A percentile compares a stretch with the other conserved stretches of the same genome.
Conservation (phyloP, 2,797 vertebrate genomes). For the Cynopterus sphinx region DNA sequence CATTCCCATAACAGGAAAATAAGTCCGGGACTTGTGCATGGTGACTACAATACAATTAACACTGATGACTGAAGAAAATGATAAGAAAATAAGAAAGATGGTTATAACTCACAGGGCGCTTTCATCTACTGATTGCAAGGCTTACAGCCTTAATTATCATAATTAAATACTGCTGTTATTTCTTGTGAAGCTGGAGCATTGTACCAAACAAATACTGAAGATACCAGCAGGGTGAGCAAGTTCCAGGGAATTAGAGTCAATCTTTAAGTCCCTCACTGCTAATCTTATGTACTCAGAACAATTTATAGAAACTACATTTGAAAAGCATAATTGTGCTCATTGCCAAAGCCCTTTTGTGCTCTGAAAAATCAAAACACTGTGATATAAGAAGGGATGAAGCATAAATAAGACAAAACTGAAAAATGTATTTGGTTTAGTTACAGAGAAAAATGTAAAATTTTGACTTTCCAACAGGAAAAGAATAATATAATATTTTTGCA, state of each 20-base stretch:
- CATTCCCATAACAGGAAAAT: slow-evolving; percentile 18
- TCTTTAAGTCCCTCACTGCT: not conserved
- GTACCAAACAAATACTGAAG: not conserved
- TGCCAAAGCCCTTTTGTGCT: not conserved
- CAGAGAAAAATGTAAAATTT: slow-evolving; percentile 63
- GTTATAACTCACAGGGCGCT: not conserved
- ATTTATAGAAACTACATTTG: slow-evolving; percentile 21
- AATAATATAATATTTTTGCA: slow-evolving; percentile 37
- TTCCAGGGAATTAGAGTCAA: not conserved
- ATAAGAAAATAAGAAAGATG: slow-evolving; percentile 32
- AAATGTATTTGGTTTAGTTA: slow-evolving; percentile 71
- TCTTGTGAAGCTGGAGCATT: not conserved
- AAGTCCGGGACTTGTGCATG: not conserved
- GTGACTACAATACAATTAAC: slow-evolving; percentile 22
- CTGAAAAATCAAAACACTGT: slow-evolving; percentile 17
- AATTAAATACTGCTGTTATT: not conserved
- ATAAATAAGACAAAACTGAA: slow-evolving; percentile 79
- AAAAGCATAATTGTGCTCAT: not conserved
- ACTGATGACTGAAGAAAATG: not conserved
- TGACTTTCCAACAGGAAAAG: slow-evolving; percentile 43
- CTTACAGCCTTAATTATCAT: not conserved
- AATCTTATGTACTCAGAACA: slow-evolving; percentile 28
- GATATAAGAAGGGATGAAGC: not conserved
- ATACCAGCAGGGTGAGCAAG: not conserved
- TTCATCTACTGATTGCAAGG: not conserved